Evolutionary conservation across 1,140 invertebrate genomes (phyloP).

Genomic region (Copidosoma floridanum): DNA sequence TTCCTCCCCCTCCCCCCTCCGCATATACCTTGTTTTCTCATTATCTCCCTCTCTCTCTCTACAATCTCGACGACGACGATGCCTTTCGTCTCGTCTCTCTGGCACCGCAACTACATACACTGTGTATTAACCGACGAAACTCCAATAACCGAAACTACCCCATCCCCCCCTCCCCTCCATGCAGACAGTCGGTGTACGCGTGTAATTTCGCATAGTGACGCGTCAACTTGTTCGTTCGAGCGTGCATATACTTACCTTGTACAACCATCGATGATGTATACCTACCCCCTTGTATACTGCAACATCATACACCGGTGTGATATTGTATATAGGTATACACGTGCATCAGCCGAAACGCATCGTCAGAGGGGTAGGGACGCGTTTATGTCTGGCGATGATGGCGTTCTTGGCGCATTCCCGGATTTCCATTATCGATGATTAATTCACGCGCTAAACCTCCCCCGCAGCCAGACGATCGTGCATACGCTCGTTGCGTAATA

Average conservation of each 20-base stretch:
- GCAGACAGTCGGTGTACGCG: too few relatives aligned
- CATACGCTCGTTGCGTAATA: conserved; percentile 6
- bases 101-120: not conserved
- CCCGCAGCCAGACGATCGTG: not conserved
- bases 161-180: too few relatives aligned
- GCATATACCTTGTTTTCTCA: conserved; percentile 12
- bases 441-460: not conserved
- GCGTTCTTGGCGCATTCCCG: conserved; percentile 10
- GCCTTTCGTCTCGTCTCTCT: conserved; percentile 27
- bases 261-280: not conserved
- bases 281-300: too few relatives aligned
- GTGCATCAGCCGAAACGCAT: not conserved
- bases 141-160: not conserved
- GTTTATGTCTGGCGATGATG: not conserved
- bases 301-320: too few relatives aligned
- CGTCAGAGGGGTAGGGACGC: too few relatives aligned
- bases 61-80: too few relatives aligned
- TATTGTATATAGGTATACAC: not conserved
- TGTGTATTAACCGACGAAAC: conserved; percentile 14
- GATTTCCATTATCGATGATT: conserved; percentile 26
- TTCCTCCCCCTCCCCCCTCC: conserved; percentile 16
- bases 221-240: not conserved
- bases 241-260: too few relatives aligned
- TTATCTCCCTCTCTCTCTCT: conserved; percentile 22
- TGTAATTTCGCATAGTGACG: not conserved